Evolutionary conservation across 2,888 invertebrate species (phyloP).

Genomic region (Diplolepis rosae): DNA sequence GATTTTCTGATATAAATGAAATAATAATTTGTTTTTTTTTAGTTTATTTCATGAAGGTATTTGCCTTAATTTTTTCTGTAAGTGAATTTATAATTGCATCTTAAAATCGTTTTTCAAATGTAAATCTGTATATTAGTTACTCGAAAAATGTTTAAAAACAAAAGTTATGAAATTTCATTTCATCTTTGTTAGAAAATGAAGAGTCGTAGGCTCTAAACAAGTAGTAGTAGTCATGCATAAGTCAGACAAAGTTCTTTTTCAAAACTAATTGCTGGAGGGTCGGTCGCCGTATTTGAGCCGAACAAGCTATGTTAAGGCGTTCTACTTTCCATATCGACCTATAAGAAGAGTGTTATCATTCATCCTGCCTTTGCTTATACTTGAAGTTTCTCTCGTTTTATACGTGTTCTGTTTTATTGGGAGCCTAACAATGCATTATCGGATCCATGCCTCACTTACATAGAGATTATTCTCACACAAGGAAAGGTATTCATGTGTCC

Average conservation of each 20-base stretch:
- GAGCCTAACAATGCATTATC: conserved; percentile 30
- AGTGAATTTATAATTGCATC: too few relatives aligned
- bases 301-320: conserved; percentile 33
- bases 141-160: not conserved
- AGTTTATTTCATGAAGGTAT: not conserved
- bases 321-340: conserved; percentile 50
- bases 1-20: too few relatives aligned
- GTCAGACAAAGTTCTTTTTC: conserved; percentile 10
- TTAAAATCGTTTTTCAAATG: too few relatives aligned
- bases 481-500: too few relatives aligned
- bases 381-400: not conserved
- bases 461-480: not conserved
- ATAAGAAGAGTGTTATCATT: conserved; percentile 3
- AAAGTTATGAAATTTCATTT: not conserved
- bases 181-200: not conserved
- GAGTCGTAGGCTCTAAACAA: not conserved
- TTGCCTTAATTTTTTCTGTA: too few relatives aligned
- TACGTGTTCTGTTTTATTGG: conserved; percentile 13
- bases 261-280: conserved; percentile 12
- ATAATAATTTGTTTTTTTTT: too few relatives aligned
- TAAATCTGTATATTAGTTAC: not conserved
- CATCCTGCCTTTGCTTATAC: conserved; percentile 29
- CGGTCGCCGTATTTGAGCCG: not conserved
- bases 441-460: not conserved
- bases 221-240: not conserved